Conservation (phyloP, 2,888 invertebrate genomes). For the Acronicta aceris region DNA sequence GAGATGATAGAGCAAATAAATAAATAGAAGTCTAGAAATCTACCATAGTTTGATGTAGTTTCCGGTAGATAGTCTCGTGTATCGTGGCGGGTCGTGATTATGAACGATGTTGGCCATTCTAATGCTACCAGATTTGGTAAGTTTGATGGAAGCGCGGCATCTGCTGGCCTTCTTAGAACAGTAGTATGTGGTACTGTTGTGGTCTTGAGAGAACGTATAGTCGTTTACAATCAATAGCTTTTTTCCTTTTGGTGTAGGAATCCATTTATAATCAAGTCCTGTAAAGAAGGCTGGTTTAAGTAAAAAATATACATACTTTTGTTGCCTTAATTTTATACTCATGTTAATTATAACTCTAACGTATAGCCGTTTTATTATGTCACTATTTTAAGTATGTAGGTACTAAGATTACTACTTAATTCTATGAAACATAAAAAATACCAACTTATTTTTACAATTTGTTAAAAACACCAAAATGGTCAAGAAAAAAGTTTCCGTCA, state of each 20-base stretch:
- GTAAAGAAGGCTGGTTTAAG: slow-evolving; percentile 16
- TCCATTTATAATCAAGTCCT: slow-evolving; percentile 44
- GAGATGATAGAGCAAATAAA: too few relatives aligned
- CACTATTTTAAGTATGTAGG: too few relatives aligned
- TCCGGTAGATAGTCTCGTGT: slow-evolving; percentile 30
- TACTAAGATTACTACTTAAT: too few relatives aligned
- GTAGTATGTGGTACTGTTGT: slow-evolving; percentile 44
- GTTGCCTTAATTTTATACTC: too few relatives aligned
- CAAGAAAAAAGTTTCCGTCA: too few relatives aligned
- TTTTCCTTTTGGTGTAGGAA: slow-evolving; percentile 44
- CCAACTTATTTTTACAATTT: too few relatives aligned
- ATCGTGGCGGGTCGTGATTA: slow-evolving; percentile 49
- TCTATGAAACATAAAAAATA: too few relatives aligned
- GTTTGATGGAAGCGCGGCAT: slow-evolving; percentile 55
- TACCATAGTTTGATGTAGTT: slow-evolving; percentile 35
- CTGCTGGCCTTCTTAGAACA: slow-evolving; percentile 52
- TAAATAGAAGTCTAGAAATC: slow-evolving; percentile 9
- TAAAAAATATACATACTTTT: not conserved
- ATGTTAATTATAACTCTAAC: too few relatives aligned
- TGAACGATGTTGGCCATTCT: slow-evolving; percentile 22
- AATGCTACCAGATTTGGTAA: slow-evolving; percentile 40
- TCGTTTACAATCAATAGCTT: slow-evolving; percentile 41
- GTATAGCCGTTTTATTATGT: too few relatives aligned
- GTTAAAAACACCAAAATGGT: too few relatives aligned
- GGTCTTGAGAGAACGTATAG: slow-evolving; percentile 53